A percentile compares a stretch with the other conserved stretches of the same genome.
phyloP scores from a whole-genome alignment of 2,888 invertebrate genomes.

The Hymenopus coronatus region DNA sequence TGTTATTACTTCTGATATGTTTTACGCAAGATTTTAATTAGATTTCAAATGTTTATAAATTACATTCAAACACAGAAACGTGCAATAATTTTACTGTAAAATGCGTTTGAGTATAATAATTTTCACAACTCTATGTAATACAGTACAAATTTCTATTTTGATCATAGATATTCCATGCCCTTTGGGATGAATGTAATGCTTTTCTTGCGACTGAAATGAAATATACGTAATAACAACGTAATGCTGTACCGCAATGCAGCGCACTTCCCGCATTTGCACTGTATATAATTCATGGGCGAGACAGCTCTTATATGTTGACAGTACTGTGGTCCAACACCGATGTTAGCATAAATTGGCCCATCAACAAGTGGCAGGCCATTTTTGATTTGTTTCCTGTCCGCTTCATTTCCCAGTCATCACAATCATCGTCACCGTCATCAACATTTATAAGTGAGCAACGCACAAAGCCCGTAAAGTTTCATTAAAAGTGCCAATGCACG shows the following conservation, averaged over 20 bases:
- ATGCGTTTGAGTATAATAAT: too few species aligned
- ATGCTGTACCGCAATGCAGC: background rate
- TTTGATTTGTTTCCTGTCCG: background rate
- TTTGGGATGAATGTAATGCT: background rate
- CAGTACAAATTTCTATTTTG: too few species aligned
- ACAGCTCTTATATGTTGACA: background rate
- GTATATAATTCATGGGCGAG: background rate
- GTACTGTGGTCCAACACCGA: background rate
- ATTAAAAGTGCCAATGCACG: background rate
- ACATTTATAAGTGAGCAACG: background rate
- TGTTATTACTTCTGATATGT: too few species aligned
- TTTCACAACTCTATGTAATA: too few species aligned
- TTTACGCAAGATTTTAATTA: too few species aligned
- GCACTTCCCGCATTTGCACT: background rate
- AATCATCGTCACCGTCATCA: background rate
- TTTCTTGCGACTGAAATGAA: background rate
- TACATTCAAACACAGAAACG: too few species aligned
- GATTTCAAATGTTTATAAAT: too few species aligned
- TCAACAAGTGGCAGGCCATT: background rate
- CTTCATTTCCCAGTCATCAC: background rate
- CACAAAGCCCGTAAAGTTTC: background rate
- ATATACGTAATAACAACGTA: background rate
- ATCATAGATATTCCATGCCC: background rate
- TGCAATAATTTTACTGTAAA: too few species aligned
- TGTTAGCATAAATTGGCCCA: background rate